Base-by-base conservation (phyloP, 2,797 vertebrate genomes). In the Delichon dasypus region DNA sequence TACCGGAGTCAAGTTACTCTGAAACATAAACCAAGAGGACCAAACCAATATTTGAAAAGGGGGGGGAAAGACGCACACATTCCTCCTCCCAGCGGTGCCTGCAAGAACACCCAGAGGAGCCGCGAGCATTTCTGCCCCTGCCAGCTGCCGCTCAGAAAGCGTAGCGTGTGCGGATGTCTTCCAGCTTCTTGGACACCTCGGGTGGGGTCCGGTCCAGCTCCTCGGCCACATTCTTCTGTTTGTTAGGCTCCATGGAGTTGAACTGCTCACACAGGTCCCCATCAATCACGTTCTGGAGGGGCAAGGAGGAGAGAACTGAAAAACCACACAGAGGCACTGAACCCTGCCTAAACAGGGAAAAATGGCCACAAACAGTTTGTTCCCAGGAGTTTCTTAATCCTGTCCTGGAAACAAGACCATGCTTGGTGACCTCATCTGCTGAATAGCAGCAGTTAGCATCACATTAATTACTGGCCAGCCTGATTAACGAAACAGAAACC, bases 231-330 rank as follows among this genome's bases (percentile, higher is more conserved):
- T 99, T 99, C 94, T 99, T 99, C 97, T 99, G 99, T 91, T 99
- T 99, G 96, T 99, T 99, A 9, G 99, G 99, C 82, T 99, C 99
- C 99, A 99, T 99, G n/a, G 99, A 99, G 97, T 99, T 99, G 85
- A 99, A 99, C 97, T 99, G 99, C 96, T 99, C 99, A 77, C 99
- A 99, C 68, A 99, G 98, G 94, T 99, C 99, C 84, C 99, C 99
- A 62, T 99, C 99, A 16, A 99, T 99, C 97, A 99, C 99, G 44
- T 99, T 99, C 99, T 99, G 96, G 21, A 89, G 25, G 82, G 14
- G 79, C 2, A 42, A 85, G 74, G 53, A 95, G 34, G 53, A 71
- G 26, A 91, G n/a, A 29, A 32, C 22, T 51, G 72, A 93, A 87
- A 82, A 74, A 79, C 38, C 27, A 72, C 53, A 68, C 17, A 89